Conservation (phyloP, 2,888 invertebrate genomes). For the Lacanobia oleracea region DNA sequence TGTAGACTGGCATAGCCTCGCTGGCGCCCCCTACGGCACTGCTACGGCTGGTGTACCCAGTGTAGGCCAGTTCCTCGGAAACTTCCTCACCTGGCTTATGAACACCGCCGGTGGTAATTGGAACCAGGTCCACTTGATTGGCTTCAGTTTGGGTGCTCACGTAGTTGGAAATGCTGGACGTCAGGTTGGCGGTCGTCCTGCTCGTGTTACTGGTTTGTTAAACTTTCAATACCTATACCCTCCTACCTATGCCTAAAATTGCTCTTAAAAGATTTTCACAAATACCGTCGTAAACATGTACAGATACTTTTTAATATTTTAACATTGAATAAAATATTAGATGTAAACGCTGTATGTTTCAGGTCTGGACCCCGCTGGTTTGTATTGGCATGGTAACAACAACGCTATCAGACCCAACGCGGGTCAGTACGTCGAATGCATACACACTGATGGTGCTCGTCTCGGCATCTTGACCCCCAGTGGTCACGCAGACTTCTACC, state of each 20-base stretch:
- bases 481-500: slow-evolving; percentile 82
- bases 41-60: slow-evolving; percentile 74
- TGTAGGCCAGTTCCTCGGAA: slow-evolving; percentile 79
- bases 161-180: slow-evolving; percentile 82
- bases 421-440: slow-evolving; percentile 81
- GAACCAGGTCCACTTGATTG: slow-evolving; percentile 83
- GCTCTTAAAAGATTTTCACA: no score
- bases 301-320: no score
- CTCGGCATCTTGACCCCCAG: slow-evolving; percentile 80
- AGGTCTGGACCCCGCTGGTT: slow-evolving; percentile 85
- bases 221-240: no score
- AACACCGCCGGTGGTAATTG: slow-evolving; percentile 78
- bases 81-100: slow-evolving; percentile 83
- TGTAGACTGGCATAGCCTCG: slow-evolving; percentile 78
- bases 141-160: slow-evolving; percentile 87
- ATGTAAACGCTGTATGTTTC: slow-evolving; percentile 71
- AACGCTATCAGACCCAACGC: slow-evolving; percentile 73
- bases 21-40: slow-evolving; percentile 65
- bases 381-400: slow-evolving; percentile 76
- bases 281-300: no score
- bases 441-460: slow-evolving; percentile 80
- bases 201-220: slow-evolving; percentile 77
- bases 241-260: no score
- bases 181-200: slow-evolving; percentile 63
- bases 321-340: no score